These are phyloP conservation scores for Oryzias woworae DNA, from an alignment of 2,113 vertebrate species.

Conservation along the genomic window DNA sequence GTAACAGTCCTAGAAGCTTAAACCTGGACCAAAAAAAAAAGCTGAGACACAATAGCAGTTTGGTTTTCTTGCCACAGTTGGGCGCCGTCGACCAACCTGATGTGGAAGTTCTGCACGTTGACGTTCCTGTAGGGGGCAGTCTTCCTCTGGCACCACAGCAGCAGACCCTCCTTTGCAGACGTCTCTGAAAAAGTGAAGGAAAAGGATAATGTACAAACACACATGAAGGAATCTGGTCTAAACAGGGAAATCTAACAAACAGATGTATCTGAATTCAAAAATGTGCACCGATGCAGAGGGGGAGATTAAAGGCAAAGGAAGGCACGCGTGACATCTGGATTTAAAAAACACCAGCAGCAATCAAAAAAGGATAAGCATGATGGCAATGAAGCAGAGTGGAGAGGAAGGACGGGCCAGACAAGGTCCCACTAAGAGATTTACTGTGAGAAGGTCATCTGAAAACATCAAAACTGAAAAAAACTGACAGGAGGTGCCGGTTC, in stretches of 20 bases:
- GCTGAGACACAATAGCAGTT: constrained; percentile 1
- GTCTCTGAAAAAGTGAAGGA: constrained; percentile 77
- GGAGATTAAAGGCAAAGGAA: too few relatives aligned
- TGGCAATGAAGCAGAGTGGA: constrained; percentile 7
- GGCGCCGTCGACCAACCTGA: constrained; percentile 78
- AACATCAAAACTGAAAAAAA: too few relatives aligned
- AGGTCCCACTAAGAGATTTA: constrained; percentile 12
- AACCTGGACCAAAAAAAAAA: not conserved
- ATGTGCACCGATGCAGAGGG: too few relatives aligned
- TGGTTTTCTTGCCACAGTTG: not conserved
- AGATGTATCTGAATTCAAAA: not conserved
- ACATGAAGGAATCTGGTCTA: not conserved
- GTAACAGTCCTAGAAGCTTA: not conserved
- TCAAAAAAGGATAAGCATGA: too few relatives aligned
- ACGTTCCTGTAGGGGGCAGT: constrained; percentile 92
- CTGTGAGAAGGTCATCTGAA: too few relatives aligned
- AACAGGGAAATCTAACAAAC: not conserved
- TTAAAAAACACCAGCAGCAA: too few relatives aligned
- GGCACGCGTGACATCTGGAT: too few relatives aligned
- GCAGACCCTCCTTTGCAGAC: constrained; percentile 90
- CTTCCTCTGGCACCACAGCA: constrained; percentile 94
- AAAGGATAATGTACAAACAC: not conserved
- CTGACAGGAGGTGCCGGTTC: too few relatives aligned
- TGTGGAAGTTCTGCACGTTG: constrained; percentile 95
- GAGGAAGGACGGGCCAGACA: constrained; percentile 6